phyloP scores from a whole-genome alignment of 1,140 invertebrate genomes.

The Leptinotarsa texana region DNA sequence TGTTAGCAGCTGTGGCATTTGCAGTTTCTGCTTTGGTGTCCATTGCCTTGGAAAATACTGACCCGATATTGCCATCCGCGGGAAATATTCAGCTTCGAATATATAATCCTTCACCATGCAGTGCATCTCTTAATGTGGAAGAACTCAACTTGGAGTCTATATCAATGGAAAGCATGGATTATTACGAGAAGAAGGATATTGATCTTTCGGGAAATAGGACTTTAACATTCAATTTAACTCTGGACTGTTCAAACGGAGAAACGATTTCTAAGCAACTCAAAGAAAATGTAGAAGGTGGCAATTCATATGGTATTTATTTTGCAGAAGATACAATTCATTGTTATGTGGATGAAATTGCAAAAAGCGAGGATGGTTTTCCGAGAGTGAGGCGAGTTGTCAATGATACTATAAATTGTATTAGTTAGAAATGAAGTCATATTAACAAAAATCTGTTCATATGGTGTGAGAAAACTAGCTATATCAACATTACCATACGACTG shows the following conservation, averaged over 20 bases:
- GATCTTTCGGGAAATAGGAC: constrained; percentile 20
- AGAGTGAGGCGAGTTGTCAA: constrained; percentile 51
- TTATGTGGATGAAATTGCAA: constrained; percentile 51
- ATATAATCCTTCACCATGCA: constrained; percentile 61
- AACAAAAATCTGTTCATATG: no score
- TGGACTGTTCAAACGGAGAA: background rate
- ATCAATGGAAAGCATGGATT: background rate
- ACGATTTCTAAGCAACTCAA: background rate
- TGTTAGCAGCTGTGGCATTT: constrained; percentile 83
- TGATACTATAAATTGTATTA: background rate
- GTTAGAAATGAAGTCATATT: no score
- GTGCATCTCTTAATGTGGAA: background rate
- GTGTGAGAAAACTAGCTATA: no score
- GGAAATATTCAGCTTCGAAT: constrained; percentile 70
- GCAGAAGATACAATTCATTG: background rate
- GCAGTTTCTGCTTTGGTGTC: constrained; percentile 72
- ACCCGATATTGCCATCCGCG: constrained; percentile 64
- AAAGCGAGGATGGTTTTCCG: constrained; percentile 56
- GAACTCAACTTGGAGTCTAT: background rate
- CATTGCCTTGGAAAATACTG: constrained; percentile 62
- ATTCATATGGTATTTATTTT: constrained; percentile 35
- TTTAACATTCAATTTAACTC: constrained; percentile 25
- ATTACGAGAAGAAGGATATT: constrained; percentile 32
- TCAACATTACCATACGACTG: no score
- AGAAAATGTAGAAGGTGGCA: constrained; percentile 7